These are phyloP conservation scores for Rhadina sibilatrix DNA, from an alignment of 2,113 vertebrate species.

Conservation along the genomic window DNA sequence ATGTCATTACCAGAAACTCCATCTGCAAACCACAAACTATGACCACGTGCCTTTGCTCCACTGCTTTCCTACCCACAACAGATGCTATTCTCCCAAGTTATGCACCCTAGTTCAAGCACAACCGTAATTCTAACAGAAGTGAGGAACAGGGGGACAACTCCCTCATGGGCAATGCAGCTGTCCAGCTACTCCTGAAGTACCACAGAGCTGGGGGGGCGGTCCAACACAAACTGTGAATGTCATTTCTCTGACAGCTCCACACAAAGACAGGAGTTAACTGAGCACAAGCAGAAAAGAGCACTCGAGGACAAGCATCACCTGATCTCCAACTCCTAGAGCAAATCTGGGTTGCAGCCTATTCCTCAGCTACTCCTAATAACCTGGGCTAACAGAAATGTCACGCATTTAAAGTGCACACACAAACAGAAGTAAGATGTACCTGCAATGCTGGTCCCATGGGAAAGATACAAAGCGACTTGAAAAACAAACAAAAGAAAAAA, in stretches of 20 bases:
- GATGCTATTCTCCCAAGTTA: background rate
- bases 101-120: background rate
- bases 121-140: background rate
- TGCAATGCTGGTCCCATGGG: background rate
- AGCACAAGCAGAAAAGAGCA: background rate
- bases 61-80: background rate
- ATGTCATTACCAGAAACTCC: background rate
- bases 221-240: fast-evolving
- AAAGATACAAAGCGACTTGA: background rate
- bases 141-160: background rate
- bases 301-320: background rate
- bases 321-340: background rate
- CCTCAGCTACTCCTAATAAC: background rate
- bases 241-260: background rate
- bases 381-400: background rate
- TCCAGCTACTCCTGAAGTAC: background rate
- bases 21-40: background rate
- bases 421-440: background rate
- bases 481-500: background rate
- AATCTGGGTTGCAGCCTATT: background rate
- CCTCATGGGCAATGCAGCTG: fast-evolving
- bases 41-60: background rate
- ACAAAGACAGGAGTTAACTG: background rate
- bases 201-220: background rate
- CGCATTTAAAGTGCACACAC: background rate